Conservation (phyloP, 2,888 invertebrate genomes). For the Stenolophus ochropezus region DNA sequence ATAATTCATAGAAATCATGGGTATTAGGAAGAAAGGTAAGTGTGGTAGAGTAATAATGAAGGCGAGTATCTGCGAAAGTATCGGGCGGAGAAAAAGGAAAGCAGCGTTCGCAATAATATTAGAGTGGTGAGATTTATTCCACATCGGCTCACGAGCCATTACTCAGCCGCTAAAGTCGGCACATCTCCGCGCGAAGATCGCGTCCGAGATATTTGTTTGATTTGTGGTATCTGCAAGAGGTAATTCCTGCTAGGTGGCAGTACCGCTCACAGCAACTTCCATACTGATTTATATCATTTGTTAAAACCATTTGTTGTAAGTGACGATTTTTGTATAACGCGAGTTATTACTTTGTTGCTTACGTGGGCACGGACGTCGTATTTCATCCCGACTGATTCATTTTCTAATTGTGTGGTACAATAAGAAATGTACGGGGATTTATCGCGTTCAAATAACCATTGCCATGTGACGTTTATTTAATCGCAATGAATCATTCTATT, state of each 20-base stretch:
- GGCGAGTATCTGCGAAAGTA: not conserved
- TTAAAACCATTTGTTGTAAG: slow-evolving; percentile 50
- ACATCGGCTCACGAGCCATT: slow-evolving; percentile 55
- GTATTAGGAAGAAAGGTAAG: no score
- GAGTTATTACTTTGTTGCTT: slow-evolving; percentile 12
- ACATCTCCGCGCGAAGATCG: slow-evolving; percentile 51
- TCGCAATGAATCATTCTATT: not conserved
- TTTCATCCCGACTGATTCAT: slow-evolving; percentile 21
- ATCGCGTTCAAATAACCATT: slow-evolving; percentile 12
- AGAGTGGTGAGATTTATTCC: slow-evolving; percentile 58
- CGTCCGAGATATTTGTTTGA: slow-evolving; percentile 58
- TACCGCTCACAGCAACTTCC: slow-evolving; percentile 19
- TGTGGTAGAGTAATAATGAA: no score
- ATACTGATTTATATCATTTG: slow-evolving; percentile 45
- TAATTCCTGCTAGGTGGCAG: slow-evolving; percentile 50
- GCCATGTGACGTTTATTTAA: not conserved
- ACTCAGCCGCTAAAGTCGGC: slow-evolving; percentile 57
- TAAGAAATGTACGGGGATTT: slow-evolving; percentile 14
- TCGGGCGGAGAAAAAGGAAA: slow-evolving; percentile 49
- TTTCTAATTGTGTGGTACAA: slow-evolving; percentile 42
- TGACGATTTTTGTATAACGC: slow-evolving; percentile 42
- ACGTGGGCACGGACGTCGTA: slow-evolving; percentile 37
- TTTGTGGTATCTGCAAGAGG: slow-evolving; percentile 59
- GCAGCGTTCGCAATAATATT: slow-evolving; percentile 58
- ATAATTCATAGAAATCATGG: no score